These are phyloP conservation scores for Anarrhichthys ocellatus DNA, from an alignment of 2,113 vertebrate genomes.

Conservation along the genomic window DNA sequence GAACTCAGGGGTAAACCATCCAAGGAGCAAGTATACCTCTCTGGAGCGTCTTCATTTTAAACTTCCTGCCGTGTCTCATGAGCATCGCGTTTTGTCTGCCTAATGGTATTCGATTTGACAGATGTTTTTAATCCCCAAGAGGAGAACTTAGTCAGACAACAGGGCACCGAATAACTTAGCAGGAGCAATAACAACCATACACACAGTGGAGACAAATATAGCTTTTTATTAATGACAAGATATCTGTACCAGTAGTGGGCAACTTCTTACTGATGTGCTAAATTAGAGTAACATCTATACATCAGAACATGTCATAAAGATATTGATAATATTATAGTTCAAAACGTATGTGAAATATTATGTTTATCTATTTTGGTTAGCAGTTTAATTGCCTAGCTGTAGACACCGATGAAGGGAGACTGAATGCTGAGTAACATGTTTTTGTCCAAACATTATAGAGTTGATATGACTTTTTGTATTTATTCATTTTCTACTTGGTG, in stretches of 20 bases:
- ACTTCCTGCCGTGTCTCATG: not conserved
- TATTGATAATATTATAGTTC: not conserved
- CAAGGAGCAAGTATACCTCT: constrained; percentile 20
- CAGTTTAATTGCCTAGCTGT: not conserved
- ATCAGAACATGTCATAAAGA: not conserved
- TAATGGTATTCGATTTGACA: constrained; percentile 7
- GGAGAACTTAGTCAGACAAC: not conserved
- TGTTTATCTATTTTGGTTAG: not conserved
- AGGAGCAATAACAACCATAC: not conserved
- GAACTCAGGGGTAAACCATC: constrained; percentile 39
- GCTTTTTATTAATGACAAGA: not conserved
- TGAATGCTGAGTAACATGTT: not conserved
- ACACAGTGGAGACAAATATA: not conserved
- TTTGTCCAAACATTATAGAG: not conserved
- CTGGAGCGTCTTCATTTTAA: constrained; percentile 5
- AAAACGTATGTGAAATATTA: not conserved
- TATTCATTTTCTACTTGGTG: no score
- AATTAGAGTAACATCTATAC: not conserved
- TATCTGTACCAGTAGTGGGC: not conserved
- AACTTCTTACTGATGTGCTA: not conserved
- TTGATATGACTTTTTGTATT: not conserved
- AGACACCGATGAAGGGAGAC: not conserved
- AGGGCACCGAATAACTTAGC: not conserved
- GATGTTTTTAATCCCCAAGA: not conserved
- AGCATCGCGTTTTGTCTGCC: not conserved